Base-by-base conservation (phyloP, 2,888 invertebrate genomes). In the Stegophylla sp. region DNA sequence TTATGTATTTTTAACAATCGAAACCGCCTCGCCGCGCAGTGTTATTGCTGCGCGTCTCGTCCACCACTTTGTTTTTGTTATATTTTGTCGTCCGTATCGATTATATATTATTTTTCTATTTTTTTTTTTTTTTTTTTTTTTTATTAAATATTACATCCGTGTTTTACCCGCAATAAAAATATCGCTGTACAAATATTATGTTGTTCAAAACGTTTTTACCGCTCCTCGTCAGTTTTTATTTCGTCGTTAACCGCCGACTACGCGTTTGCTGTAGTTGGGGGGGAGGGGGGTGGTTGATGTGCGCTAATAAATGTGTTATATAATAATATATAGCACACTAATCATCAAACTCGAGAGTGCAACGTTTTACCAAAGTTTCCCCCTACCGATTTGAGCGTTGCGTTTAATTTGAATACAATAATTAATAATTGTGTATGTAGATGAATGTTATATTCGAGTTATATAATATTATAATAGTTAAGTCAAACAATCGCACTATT, bases 1-100 rank as follows among this genome's bases (percentile, higher is more conserved):
- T 34, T 72, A 56, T 26, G 43, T 51, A 59, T 59, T 59, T 73
- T 73, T 73, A 73, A 73, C 72, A 73, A 59, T 73, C 59, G 43
- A 26, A 59, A 59, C 53, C n/a, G 20, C 23, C 72, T 17, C 10
- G 43, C 10, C 43, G 43, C 43, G 10, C 13, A 45, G 12, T 13
- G 23, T 56, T 34, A 34, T 34, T 10, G 56, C n/a, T n/a, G n/a
- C n/a, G n/a, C 20, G 56, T 51, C n/a, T 51, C 20, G 56, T 20
- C 20, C 23, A 56, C 20, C 23, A 56, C 20, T 56, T 56, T 56
- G 56, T 56, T 10, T n/a, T n/a, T n/a, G n/a, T n/a, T n/a, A n/a
- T n/a, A 20, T 20, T 61, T 28, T 28, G 9, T 61, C 17, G 61
- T 61, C 28, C 28, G 34, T 5, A 61, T 13, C 15, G 17, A 61